Evolutionary conservation across 2,797 vertebrate species (phyloP).

Genomic region (Pseudopleuronectes americanus): DNA sequence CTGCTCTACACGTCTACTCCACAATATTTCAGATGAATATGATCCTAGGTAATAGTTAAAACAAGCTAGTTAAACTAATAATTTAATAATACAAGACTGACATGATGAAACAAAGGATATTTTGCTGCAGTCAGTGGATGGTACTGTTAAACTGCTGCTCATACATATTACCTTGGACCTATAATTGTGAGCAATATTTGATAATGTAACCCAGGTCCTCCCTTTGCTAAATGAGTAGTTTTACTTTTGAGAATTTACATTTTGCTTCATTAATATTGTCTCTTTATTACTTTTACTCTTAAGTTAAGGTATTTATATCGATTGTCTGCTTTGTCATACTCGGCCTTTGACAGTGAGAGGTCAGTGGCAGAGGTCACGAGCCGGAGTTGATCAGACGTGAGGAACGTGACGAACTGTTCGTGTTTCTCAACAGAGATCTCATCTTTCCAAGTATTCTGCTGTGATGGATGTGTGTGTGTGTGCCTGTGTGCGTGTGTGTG

Average conservation of each 20-base stretch:
- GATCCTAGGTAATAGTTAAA: too few relatives aligned
- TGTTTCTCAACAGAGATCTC: conserved; percentile 37
- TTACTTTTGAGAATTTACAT: too few relatives aligned
- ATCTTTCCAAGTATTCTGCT: conserved; percentile 56
- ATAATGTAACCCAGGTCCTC: too few relatives aligned
- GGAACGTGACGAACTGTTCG: conserved; percentile 29
- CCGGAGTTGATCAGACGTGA: neutral
- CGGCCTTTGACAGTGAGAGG: neutral
- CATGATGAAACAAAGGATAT: too few relatives aligned
- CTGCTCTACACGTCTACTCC: neutral
- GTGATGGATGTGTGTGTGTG: conserved; percentile 4
- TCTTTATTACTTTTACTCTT: too few relatives aligned
- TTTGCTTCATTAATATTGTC: neutral
- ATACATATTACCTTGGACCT: too few relatives aligned
- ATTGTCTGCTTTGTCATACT: neutral
- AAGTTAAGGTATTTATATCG: too few relatives aligned
- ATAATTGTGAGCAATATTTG: neutral
- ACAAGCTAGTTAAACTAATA: too few relatives aligned
- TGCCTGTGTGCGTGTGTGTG: conserved; percentile 4
- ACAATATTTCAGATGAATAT: neutral
- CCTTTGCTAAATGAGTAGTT: too few relatives aligned
- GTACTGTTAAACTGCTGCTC: too few relatives aligned
- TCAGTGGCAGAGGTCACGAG: conserved; percentile 1
- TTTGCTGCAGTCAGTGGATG: too few relatives aligned
- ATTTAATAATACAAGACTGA: too few relatives aligned